Conservation (phyloP, 1,140 invertebrate species). For the Neodiprion fabricii region DNA sequence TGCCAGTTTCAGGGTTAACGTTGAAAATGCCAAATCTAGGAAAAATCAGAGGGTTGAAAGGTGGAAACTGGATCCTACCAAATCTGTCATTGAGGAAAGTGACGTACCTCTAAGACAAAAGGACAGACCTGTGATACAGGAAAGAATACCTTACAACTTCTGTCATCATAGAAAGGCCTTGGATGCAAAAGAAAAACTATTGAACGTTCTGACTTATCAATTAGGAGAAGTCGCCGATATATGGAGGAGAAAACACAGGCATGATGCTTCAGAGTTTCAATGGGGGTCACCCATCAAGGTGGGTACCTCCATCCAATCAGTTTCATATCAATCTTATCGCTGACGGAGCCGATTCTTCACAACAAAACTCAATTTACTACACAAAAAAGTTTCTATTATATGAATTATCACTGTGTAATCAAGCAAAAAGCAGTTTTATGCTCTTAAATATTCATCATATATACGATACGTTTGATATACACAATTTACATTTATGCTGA, state of each 20-base stretch:
- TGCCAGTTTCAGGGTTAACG: background rate
- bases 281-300: constrained; percentile 52
- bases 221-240: constrained; percentile 36
- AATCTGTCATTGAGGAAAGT: constrained; percentile 24
- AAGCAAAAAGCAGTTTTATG: no score
- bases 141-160: constrained; percentile 26
- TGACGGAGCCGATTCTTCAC: constrained; percentile 13
- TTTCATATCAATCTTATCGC: constrained; percentile 31
- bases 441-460: no score
- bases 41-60: constrained; percentile 15
- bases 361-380: no score
- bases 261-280: constrained; percentile 29
- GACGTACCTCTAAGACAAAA: constrained; percentile 32
- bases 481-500: no score
- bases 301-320: constrained; percentile 42
- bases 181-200: constrained; percentile 27
- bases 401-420: no score
- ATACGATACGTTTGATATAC: no score
- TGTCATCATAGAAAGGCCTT: constrained; percentile 24
- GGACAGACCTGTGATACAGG: constrained; percentile 12
- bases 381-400: no score
- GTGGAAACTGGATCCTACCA: constrained; percentile 21
- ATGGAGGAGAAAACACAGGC: constrained; percentile 27
- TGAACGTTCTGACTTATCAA: constrained; percentile 30
- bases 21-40: background rate